Evolutionary conservation across 2,888 invertebrate genomes (phyloP), one percentile per base, ranked within the genome.

Genomic region (Scrobipalpa atriplicella): DNA sequence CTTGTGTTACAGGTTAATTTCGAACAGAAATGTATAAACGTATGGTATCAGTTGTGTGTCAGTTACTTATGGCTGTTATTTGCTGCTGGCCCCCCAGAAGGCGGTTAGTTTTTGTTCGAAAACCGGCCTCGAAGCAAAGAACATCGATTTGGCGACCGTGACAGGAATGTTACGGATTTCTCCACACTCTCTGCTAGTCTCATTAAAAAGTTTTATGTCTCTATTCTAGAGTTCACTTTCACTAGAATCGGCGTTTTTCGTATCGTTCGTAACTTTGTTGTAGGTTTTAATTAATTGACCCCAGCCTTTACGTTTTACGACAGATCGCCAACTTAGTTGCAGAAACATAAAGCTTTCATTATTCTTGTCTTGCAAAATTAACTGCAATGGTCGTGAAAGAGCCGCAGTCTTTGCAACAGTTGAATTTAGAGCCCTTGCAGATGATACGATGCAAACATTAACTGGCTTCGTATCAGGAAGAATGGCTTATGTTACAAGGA

Each of bases 111-210:
- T 82, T 82, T 80, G 72, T 80, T 72, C 71, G 71, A 72, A 79
- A 84, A 81, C 80, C 79, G 79, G 79, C 71, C 74, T 68, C 60
- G 36, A 69, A 65, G 67, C 71, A 73, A 68, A 62, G 39, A 70
- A 65, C 67, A 74, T 75, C 73, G 71, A 78, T 82, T 79, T 78
- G 72, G 78, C 78, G 77, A 78, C 79, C 79, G 72, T 81, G 79
- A 80, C 80, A 80, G 76, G 76, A 80, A 78, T 78, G 74, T 72
- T 71, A 69, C 64, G 67, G 65, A 66, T 71, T 68, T 69, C 68
- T 70, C 69, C 60, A 51, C 66, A 66, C 64, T 71, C 64, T 70
- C 18, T 5, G 52, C 52, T 64, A 29, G 51, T 39, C 54, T 62
- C 61, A 43, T 62, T 9, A 58, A 16, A 5, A 13, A 21, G 54